Evolutionary conservation across 2,113 vertebrate species (phyloP).

Genomic region (Malaclemys terrapin): DNA sequence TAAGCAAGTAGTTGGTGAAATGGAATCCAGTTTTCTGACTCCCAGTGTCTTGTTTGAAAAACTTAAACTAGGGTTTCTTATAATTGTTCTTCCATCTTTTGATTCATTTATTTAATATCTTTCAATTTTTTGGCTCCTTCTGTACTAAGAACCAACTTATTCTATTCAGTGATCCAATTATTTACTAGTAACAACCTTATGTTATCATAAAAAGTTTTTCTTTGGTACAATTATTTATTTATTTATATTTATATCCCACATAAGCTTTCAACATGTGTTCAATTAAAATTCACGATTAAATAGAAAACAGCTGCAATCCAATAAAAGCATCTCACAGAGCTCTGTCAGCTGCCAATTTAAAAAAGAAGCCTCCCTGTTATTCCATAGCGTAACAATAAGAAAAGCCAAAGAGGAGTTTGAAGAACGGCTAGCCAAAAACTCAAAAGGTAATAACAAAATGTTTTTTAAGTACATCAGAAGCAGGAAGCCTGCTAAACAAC

Average conservation of each 20-base stretch:
- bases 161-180: background rate
- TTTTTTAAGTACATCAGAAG: no score
- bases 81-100: background rate
- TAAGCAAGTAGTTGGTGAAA: background rate
- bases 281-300: fast-evolving
- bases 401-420: no score
- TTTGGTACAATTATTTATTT: background rate
- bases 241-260: background rate
- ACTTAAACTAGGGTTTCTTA: background rate
- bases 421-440: no score
- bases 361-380: background rate
- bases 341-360: background rate
- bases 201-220: background rate
- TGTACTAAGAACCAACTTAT: background rate
- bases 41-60: background rate
- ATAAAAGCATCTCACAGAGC: background rate
- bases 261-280: background rate
- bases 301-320: fast-evolving
- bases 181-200: fast-evolving
- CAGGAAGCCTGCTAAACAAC: no score
- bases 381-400: background rate
- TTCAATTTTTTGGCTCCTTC: background rate
- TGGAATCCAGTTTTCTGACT: background rate
- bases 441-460: no score
- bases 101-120: background rate